Evolutionary conservation across 2,888 invertebrate genomes (phyloP).

Genomic region (Drosophila atripex): DNA sequence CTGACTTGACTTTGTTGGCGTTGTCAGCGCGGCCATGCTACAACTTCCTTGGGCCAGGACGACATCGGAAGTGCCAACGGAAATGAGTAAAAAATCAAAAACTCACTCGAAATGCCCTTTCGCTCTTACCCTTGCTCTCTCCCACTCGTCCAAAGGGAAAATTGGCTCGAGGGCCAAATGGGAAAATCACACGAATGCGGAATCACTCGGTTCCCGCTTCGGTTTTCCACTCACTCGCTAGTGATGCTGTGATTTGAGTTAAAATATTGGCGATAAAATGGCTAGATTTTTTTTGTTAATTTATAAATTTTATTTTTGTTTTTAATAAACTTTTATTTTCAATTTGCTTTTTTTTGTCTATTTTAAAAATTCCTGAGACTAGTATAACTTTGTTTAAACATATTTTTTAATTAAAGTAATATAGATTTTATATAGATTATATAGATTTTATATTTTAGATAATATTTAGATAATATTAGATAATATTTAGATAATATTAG

Average conservation of each 20-base stretch:
- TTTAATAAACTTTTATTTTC: neutral
- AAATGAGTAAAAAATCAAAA: slow-evolving; percentile 59
- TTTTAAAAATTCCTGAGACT: too few relatives aligned
- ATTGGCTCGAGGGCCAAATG: slow-evolving; percentile 7
- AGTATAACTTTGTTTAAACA: too few relatives aligned
- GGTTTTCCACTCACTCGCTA: slow-evolving; percentile 24
- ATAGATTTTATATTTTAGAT: too few relatives aligned
- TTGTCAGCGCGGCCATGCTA: slow-evolving; percentile 56
- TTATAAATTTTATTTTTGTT: neutral
- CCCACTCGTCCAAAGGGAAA: neutral
- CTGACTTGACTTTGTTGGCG: slow-evolving; percentile 43
- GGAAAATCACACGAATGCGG: slow-evolving; percentile 18
- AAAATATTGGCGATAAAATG: neutral
- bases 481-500: too few relatives aligned
- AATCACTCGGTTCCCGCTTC: slow-evolving; percentile 10
- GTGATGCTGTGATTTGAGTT: slow-evolving; percentile 13
- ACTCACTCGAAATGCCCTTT: slow-evolving; percentile 24
- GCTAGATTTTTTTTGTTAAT: neutral
- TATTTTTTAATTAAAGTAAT: too few relatives aligned
- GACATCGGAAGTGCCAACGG: slow-evolving; percentile 64
- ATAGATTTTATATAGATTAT: too few relatives aligned
- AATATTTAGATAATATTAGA: too few relatives aligned
- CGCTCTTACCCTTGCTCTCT: neutral
- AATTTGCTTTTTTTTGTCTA: neutral
- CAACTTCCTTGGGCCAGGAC: slow-evolving; percentile 67